Evolutionary conservation across 2,113 vertebrate genomes (phyloP), one percentile per base, ranked within the genome.

Genomic region (Tautogolabrus adspersus): DNA sequence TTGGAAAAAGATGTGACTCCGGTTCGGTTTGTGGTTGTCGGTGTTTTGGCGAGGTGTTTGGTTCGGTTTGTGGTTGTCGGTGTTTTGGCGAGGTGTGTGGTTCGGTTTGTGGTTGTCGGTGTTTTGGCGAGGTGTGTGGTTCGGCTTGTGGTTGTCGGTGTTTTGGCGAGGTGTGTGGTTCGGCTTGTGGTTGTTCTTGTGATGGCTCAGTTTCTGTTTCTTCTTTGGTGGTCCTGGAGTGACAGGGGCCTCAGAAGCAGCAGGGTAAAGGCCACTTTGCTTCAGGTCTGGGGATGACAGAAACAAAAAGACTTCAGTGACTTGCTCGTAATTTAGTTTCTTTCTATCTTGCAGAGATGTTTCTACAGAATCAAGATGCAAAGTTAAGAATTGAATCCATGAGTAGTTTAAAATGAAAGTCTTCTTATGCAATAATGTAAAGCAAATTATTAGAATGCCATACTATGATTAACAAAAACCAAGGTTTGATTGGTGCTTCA

Each of bases 171-270:
- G 12, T 10, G 11, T 75, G 30, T 34, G 30, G 30, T 34, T 22
- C 13, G 60, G 4, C 2, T 54, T 46, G 8, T 69, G n/a, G 74
- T 44, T 67, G 60, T 37, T 67, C 46, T 72, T 78, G 23, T 80
- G 57, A 37, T 66, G 13, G 76, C 3, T 69, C 72, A 46, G 64
- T 85, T 89, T 94, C 69, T 37, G 89, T 82, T 84, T 94, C 87
- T 95, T 95, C n/a, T 40, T 79, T 2, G 86, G 85, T 0, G 87
- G 92, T 26, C 59, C 87, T 7, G 84, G 82, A 55, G 81, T 85
- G 13, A 26, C 0, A 12, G 18, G 55, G 3, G 12, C 56, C 34
- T 77, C 52, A 52, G 10, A 19, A 59, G 18, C n/a, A 23, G 5
- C 21, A 1, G 42, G 6, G 2, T 92, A 40, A 23, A 70, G 2